Conservation (phyloP, 2,113 vertebrate species). For the Neofelis nebulosa region DNA sequence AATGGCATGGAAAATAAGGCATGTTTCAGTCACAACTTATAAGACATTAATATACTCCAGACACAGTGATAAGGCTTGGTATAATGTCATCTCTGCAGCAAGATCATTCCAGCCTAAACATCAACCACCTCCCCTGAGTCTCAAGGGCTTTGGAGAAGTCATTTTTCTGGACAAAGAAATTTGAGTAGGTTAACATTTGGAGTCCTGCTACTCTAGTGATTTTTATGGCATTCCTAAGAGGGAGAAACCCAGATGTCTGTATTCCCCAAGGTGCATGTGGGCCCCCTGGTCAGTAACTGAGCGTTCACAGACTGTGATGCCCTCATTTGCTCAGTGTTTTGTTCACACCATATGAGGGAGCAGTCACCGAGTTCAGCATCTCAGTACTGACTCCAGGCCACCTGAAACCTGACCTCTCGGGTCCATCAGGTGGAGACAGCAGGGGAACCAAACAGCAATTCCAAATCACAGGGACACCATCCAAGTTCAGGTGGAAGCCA, state of each 20-base stretch:
- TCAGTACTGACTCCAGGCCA: too few relatives aligned
- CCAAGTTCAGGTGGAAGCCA: fast-evolving
- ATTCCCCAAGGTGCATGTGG: fast-evolving
- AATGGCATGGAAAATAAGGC: neutral
- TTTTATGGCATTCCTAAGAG: neutral
- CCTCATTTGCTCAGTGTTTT: fast-evolving
- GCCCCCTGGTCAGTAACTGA: too few relatives aligned
- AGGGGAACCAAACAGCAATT: neutral
- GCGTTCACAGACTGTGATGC: fast-evolving
- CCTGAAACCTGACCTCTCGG: fast-evolving
- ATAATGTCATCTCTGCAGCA: neutral
- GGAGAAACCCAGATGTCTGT: neutral
- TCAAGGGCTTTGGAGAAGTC: neutral
- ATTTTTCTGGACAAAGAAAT: neutral
- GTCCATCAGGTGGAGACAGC: fast-evolving
- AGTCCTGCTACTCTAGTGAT: fast-evolving
- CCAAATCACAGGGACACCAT: too few relatives aligned
- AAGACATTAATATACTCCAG: neutral
- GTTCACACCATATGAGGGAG: fast-evolving
- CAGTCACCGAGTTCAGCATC: fast-evolving
- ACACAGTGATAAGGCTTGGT: neutral
- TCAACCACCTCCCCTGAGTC: neutral
- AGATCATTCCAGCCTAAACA: neutral
- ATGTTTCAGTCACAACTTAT: neutral
- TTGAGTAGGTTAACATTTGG: neutral